Conservation (phyloP, 1,140 invertebrate genomes). For the Hycleus cichorii region DNA sequence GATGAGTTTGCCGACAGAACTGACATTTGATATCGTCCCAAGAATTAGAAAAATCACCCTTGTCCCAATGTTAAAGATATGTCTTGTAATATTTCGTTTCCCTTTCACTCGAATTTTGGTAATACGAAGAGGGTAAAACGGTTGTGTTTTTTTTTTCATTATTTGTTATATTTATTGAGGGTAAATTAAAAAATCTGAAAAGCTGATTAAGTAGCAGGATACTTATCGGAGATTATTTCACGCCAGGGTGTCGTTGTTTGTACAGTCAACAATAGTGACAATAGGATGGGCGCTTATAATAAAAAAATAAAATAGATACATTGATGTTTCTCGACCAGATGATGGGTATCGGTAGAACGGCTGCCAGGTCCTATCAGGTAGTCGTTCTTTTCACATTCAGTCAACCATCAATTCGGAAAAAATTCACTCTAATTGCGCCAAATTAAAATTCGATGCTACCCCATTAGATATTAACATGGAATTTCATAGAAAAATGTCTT, state of each 20-base stretch:
- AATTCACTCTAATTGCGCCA: too few species aligned
- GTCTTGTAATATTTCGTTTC: too few species aligned
- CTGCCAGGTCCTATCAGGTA: background rate
- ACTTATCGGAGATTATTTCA: conserved; percentile 33
- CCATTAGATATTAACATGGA: too few species aligned
- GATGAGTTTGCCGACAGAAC: conserved; percentile 18
- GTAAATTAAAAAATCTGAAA: conserved; percentile 1
- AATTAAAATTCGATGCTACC: too few species aligned
- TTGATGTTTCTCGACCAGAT: background rate
- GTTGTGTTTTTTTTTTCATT: too few species aligned
- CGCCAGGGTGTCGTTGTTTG: conserved; percentile 33
- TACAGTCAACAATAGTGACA: conserved; percentile 27
- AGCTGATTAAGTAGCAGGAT: conserved; percentile 28
- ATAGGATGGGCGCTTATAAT: conserved; percentile 13
- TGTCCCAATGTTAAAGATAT: too few species aligned
- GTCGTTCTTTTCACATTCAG: background rate
- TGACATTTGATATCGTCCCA: conserved; percentile 9
- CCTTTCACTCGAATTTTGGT: too few species aligned
- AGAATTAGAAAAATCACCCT: background rate
- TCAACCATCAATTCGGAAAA: too few species aligned
- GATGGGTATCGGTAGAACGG: background rate
- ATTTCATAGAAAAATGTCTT: too few species aligned
- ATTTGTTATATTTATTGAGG: too few species aligned
- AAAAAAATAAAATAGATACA: conserved; percentile 6
- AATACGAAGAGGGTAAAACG: too few species aligned